These are phyloP conservation scores for Epinephelus coioides DNA, from an alignment of 2,797 vertebrate species.

Conservation along the genomic window DNA sequence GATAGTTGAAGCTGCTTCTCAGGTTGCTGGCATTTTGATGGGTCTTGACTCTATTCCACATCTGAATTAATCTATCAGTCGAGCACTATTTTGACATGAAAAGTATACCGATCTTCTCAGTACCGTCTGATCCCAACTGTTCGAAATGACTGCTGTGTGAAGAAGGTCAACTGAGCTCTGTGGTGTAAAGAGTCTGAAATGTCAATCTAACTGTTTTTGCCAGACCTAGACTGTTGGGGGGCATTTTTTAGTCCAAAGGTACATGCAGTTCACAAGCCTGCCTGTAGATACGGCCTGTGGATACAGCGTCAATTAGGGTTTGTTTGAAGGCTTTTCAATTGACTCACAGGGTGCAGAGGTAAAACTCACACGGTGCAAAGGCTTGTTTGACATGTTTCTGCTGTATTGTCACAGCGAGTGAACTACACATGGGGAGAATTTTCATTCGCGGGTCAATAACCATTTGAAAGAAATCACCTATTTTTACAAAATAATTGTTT, in stretches of 20 bases:
- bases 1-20: neutral
- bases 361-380: conserved; percentile 43
- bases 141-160: conserved; percentile 61
- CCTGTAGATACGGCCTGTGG: conserved; percentile 70
- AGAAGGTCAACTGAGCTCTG: conserved; percentile 60
- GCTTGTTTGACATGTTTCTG: conserved; percentile 63
- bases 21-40: conserved; percentile 12
- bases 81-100: conserved; percentile 9
- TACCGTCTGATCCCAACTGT: conserved; percentile 49
- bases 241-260: conserved; percentile 57
- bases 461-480: neutral
- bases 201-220: conserved; percentile 67
- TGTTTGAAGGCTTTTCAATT: conserved; percentile 68
- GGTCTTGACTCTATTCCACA: neutral
- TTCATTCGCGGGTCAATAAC: conserved; percentile 28
- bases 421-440: conserved; percentile 35
- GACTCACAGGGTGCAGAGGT: conserved; percentile 58
- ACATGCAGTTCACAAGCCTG: conserved; percentile 62
- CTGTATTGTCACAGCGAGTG: conserved; percentile 49
- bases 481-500: neutral
- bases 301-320: conserved; percentile 67
- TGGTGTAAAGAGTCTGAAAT: conserved; percentile 61
- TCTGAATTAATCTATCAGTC: conserved; percentile 10
- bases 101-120: conserved; percentile 10
- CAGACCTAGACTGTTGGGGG: conserved; percentile 56